phyloP scores from a whole-genome alignment of 2,797 vertebrate genomes.

The Rousettus madagascariensis region DNA sequence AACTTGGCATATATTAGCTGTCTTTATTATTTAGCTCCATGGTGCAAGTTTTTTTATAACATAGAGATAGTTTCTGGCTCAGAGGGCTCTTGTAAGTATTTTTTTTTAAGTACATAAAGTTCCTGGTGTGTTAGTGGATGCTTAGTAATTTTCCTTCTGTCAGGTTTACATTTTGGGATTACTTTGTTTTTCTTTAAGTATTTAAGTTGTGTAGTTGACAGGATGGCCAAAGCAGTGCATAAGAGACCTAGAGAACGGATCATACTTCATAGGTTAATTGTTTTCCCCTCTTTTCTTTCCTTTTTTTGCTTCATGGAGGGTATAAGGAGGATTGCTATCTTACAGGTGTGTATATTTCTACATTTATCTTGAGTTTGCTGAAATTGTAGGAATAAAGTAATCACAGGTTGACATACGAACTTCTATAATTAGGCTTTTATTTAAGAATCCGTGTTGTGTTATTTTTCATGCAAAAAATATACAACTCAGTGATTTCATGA shows the following conservation, averaged over 20 bases:
- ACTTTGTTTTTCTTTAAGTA: conserved; percentile 22
- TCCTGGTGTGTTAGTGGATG: not conserved
- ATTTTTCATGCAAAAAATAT: not conserved
- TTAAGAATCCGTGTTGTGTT: not conserved
- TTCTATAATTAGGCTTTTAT: conserved; percentile 15
- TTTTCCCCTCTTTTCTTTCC: not conserved
- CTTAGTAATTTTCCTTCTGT: not conserved
- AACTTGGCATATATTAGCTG: not conserved
- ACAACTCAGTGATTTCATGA: not conserved
- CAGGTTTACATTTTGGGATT: not conserved
- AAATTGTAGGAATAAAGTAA: conserved; percentile 20
- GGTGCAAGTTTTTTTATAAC: not conserved
- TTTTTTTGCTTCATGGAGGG: not conserved
- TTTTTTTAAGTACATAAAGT: not conserved
- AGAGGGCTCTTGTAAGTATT: not conserved
- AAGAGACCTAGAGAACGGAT: not conserved
- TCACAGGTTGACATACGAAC: not conserved
- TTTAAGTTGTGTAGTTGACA: not conserved
- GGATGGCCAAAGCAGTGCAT: not conserved
- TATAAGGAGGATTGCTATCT: not conserved
- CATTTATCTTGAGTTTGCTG: not conserved
- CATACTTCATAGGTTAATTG: not conserved
- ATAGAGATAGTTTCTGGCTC: not conserved
- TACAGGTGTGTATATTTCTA: not conserved
- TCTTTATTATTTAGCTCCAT: not conserved